Evolutionary conservation across 1,140 invertebrate genomes (phyloP), one percentile per base, ranked within the genome.

Genomic region (Drosophila malerkotliana): DNA sequence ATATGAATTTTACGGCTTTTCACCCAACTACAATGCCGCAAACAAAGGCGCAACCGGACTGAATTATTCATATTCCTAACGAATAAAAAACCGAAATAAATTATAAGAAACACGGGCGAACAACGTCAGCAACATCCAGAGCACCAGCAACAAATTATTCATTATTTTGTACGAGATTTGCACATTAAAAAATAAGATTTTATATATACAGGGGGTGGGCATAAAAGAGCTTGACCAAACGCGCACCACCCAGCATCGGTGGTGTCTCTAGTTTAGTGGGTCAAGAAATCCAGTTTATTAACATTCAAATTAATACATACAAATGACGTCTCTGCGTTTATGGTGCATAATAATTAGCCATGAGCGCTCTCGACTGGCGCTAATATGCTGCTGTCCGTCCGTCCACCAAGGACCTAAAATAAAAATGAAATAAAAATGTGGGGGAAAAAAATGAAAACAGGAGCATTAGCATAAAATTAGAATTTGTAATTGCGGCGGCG

Each of bases 241-340:
- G 72, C 62, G 72, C 62, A 54, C n/a, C 66, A 71, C 61, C n/a
- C 66, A 71, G 72, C 72, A 66, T 74, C 60, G 61, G 68, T 75
- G 72, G 72, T 74, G 71, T 48, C 83, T 69, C 79, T 90, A 78
- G 87, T 90, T 90, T 81, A 90, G 77, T 90, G 76, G 89, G 88
- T 90, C 89, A 90, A 89, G 76, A 77, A 90, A 85, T 90, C 89
- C 78, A 90, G 89, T 90, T 90, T 84, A 90, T 90, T 77, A 90
- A 81, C 69, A 90, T 81, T 88, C 74, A 90, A 90, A 90, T 89
- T 85, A 84, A 90, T 76, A 90, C 80, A 73, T 79, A 84, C 78
- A 79, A 88, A 88, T 87, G 83, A 88, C 67, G 83, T 77, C 81
- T 74, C 60, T 71, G 72, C 62, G 72, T 81, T 81, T 81, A 82